These are phyloP conservation scores for Temnothorax ravouxi DNA, from an alignment of 2,888 invertebrate genomes.

Conservation along the genomic window DNA sequence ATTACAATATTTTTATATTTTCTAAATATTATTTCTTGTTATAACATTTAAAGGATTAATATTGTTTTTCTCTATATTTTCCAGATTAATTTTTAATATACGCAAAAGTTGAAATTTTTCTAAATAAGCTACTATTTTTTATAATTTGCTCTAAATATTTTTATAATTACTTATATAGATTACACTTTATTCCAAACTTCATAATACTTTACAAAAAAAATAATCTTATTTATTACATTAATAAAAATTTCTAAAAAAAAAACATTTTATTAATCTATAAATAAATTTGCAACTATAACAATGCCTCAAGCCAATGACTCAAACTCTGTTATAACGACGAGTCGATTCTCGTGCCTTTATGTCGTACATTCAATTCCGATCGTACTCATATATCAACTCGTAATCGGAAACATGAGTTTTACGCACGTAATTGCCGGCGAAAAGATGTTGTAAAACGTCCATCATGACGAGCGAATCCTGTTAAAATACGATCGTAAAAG, in stretches of 20 bases:
- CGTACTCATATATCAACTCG: conserved; percentile 33
- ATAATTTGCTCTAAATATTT: background rate
- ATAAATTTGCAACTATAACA: conserved; percentile 72
- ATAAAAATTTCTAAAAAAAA: background rate
- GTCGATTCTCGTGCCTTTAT: conserved; percentile 23
- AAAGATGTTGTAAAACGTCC: conserved; percentile 13
- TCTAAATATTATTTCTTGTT: background rate
- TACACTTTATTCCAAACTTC: background rate
- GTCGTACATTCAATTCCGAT: conserved; percentile 26
- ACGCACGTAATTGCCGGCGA: conserved; percentile 27
- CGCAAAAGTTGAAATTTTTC: background rate
- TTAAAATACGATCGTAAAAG: conserved; percentile 25
- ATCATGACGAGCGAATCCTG: background rate
- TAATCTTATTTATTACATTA: background rate
- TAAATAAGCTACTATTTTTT: background rate
- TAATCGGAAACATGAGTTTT: conserved; percentile 35
- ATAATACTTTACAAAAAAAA: background rate
- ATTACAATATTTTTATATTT: background rate
- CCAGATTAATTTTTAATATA: conserved; percentile 2
- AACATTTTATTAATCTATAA: background rate
- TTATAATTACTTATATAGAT: background rate
- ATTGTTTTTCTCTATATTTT: background rate
- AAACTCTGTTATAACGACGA: background rate
- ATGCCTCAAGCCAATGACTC: conserved; percentile 76
- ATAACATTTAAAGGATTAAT: background rate